A percentile compares a stretch with the other conserved stretches of the same genome.
These are phyloP conservation scores for Tadarida brasiliensis DNA, from an alignment of 2,797 vertebrate species.

Conservation along the genomic window DNA sequence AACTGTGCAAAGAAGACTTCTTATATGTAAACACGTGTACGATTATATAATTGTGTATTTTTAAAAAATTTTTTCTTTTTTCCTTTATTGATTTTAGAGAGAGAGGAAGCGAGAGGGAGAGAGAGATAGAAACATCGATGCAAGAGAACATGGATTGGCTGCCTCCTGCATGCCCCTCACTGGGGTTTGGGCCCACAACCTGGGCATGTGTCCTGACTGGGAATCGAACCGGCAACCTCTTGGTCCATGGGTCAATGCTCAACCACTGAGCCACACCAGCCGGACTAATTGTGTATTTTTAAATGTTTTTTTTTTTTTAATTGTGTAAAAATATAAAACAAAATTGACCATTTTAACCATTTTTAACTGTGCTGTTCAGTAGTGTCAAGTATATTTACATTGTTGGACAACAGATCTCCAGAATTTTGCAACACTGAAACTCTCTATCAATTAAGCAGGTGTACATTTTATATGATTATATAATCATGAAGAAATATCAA, in stretches of 20 bases:
- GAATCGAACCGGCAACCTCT: too few relatives aligned
- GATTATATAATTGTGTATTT: background rate
- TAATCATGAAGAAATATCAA: conserved; percentile 21
- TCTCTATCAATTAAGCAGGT: background rate
- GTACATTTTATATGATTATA: conserved; percentile 15
- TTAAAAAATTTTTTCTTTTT: background rate
- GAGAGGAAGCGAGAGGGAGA: too few relatives aligned
- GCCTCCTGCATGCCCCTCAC: too few relatives aligned
- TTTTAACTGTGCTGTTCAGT: background rate
- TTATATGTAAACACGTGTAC: background rate
- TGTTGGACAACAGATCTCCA: background rate
- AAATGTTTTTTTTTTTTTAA: background rate
- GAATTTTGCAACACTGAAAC: conserved; percentile 35
- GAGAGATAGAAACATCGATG: too few relatives aligned
- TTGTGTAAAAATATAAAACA: conserved; percentile 49
- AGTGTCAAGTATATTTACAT: background rate
- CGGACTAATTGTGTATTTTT: background rate
- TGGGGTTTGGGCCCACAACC: too few relatives aligned
- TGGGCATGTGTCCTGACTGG: too few relatives aligned
- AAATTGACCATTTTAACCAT: background rate
- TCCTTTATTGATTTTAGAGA: too few relatives aligned
- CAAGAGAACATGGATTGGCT: too few relatives aligned
- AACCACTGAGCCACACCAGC: too few relatives aligned
- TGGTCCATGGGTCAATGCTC: too few relatives aligned
- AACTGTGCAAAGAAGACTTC: background rate